Base-by-base conservation (phyloP, 1,140 invertebrate species). In the Ganaspis sp. region DNA sequence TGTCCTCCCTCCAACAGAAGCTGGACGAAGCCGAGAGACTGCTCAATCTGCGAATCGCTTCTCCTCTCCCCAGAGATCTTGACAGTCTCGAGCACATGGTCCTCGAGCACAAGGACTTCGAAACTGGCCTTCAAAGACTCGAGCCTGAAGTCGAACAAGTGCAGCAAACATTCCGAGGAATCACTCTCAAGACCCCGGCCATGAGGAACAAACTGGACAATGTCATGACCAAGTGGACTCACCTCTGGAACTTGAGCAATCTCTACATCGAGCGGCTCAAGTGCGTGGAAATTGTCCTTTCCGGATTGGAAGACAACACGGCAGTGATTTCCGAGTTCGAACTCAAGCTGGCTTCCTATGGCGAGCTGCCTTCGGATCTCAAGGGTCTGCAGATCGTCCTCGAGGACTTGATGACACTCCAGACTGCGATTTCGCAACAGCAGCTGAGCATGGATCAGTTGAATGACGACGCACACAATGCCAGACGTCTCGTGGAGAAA, bases 261-360 rank as follows among this genome's bases (percentile, higher is more conserved):
- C 90, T 98, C 21, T 98, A 98, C 86, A 95, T 97, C 37, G 97
- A 99, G 88, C 94, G 95, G 81, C 90, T 99, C 77, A 99, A 99
- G 91, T 95, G 95, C 82, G 94, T 99, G 0, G 98, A 99, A 87
- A 95, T 96, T 37, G 94, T 98, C 3, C 92, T 99, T 19, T 95
- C 94, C 73, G 96, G 96, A 19, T 92, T 99, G 73, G 97, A 99
- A 79, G 97, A 98, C 81, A 96, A 98, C 73, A 94, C 95, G 40
- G 95, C 95, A 84, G 94, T 96, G 19, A 96, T 99, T 69, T 96
- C 96, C 12, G 96, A 98, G 81, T 95, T 98, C 83, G 98, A 99
- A 90, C 94, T 96, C 76, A 97, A 98, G 87, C 91, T 99, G 45
- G 94, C 95, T 17, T 94, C 95, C 15, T 96, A 96, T 85, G 94